A percentile compares a stretch with the other conserved stretches of the same genome.
phyloP scores from a whole-genome alignment of 2,113 vertebrate species.

The Petrocephalus microphthalmus region DNA sequence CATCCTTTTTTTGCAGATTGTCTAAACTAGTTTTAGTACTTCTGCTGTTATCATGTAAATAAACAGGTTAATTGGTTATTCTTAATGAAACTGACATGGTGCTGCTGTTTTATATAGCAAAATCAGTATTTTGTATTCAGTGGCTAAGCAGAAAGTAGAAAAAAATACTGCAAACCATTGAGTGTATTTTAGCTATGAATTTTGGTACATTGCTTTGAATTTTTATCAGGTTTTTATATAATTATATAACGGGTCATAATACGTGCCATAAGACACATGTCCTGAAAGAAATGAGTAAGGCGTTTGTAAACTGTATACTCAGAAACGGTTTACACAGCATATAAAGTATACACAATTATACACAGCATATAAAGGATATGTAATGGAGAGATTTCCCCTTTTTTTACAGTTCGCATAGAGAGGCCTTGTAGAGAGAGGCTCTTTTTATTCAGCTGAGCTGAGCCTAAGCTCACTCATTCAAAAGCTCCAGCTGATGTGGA shows the following conservation, averaged over 20 bases:
- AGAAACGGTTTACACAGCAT: not conserved
- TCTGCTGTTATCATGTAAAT: not conserved
- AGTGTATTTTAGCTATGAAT: not conserved
- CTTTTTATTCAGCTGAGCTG: not conserved
- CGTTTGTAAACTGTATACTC: not conserved
- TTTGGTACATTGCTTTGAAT: not conserved
- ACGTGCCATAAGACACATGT: not conserved
- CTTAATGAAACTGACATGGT: not conserved
- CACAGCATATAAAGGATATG: not conserved
- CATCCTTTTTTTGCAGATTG: not conserved
- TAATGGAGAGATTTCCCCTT: not conserved
- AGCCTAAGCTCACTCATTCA: not conserved
- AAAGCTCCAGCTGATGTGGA: not conserved
- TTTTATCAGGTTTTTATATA: not conserved
- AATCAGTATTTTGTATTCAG: not conserved
- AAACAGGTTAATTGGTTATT: not conserved
- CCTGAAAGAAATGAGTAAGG: not conserved
- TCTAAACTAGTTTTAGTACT: not conserved
- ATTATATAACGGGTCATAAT: not conserved
- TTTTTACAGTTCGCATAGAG: not conserved
- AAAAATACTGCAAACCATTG: not conserved
- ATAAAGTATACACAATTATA: not conserved
- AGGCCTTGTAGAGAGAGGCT: not conserved
- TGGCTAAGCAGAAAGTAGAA: not conserved
- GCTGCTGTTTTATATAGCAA: not conserved